Base-by-base conservation (phyloP, 2,113 vertebrate species). In the Sterna hirundo region DNA sequence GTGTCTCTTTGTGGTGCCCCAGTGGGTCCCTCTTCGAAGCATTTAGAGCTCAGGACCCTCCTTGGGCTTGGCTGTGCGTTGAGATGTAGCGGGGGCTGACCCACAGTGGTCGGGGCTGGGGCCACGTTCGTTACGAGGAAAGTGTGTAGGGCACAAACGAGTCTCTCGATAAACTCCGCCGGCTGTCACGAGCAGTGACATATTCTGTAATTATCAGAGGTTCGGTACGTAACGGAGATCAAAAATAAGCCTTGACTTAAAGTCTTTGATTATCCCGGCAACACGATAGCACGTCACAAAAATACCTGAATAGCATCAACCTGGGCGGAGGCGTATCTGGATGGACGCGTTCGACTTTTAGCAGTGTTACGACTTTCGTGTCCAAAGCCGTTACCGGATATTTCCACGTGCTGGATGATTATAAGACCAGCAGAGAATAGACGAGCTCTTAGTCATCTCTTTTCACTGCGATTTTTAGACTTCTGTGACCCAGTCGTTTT, bases 61-160 rank as follows among this genome's bases (percentile, higher is more conserved):
- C 62, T 6, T 1, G 36, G 58, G 44, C 13, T 3, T 11, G 57
- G 64, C 42, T 10, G 13, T 7, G 3, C 29, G 44, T 34, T 70
- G 70, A n/a, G 49, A 9, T 22, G 32, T 16, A 36, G 70, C 30
- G 32, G 42, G 70, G 15, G 36, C 12, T 25, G 77, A 42, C n/a
- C 32, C 26, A 6, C 16, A 57, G 47, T 15, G 40, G 55, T 17
- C 47, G 49, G 65, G 25, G 9, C 2, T 57, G 57, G 49, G 65
- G 15, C n/a, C 44, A 22, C 2, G 1, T 32, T n/a, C 20, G 3
- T 49, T 14, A 30, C 1, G 1, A 66, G 58, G 62, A 10, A 30
- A 12, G 32, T 3, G 15, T 40, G 49, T 34, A 40, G 58, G 36
- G 5, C 20, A 16, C 23, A 27, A 25, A 71, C 4, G 17, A 29